A percentile compares a stretch with the other conserved stretches of the same genome.
Conservation (phyloP, 2,888 invertebrate genomes). For the Gisinianus flammeolus region DNA sequence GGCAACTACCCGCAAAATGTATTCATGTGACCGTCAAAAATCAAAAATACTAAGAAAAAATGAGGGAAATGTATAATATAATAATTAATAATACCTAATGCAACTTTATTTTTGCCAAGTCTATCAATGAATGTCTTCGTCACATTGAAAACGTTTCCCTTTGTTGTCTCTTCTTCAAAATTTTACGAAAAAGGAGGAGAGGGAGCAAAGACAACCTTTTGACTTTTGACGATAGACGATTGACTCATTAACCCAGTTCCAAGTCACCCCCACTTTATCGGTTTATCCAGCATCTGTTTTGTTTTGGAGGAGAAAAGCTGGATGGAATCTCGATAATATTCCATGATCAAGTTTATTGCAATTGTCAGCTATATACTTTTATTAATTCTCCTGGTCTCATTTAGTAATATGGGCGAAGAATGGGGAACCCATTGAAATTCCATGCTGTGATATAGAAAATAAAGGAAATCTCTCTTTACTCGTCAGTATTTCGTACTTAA, state of each 20-base stretch:
- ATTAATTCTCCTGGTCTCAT: neutral
- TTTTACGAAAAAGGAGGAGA: slow-evolving; percentile 4
- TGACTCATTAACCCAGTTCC: slow-evolving; percentile 28
- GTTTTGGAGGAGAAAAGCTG: neutral
- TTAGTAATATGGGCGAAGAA: neutral
- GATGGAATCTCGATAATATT: neutral
- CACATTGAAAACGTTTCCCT: too few relatives aligned
- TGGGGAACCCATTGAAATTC: neutral
- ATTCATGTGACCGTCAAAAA: too few relatives aligned
- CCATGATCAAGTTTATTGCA: neutral
- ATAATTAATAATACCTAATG: too few relatives aligned
- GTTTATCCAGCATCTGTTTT: neutral
- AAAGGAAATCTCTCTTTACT: neutral
- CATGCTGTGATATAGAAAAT: neutral
- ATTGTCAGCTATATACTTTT: neutral
- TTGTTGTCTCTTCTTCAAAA: too few relatives aligned
- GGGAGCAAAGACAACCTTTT: slow-evolving; percentile 15
- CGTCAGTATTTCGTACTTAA: neutral
- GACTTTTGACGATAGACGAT: neutral
- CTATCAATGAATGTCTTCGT: too few relatives aligned
- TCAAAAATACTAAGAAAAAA: too few relatives aligned
- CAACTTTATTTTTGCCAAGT: too few relatives aligned
- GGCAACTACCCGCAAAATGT: too few relatives aligned
- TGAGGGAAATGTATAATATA: too few relatives aligned
- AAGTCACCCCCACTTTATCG: neutral